phyloP scores from a whole-genome alignment of 2,888 invertebrate genomes.

The Nymphalis polychloros region DNA sequence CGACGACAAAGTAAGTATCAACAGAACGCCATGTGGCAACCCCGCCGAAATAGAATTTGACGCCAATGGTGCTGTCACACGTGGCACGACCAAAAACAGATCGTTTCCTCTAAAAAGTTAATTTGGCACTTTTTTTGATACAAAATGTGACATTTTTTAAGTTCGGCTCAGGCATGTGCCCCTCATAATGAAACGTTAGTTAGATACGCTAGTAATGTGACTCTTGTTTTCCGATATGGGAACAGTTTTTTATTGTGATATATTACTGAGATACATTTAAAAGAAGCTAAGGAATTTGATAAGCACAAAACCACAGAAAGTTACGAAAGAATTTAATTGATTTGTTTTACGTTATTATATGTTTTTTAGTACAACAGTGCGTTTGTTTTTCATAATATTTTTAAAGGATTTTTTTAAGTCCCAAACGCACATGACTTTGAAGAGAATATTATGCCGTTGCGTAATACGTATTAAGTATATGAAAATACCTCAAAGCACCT shows the following conservation, averaged over 20 bases:
- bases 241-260: conserved; percentile 46
- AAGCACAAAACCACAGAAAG: not conserved
- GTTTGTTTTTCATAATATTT: too few relatives aligned
- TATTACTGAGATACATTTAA: conserved; percentile 28
- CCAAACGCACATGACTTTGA: not conserved
- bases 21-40: conserved; percentile 70
- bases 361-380: too few relatives aligned
- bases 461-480: not conserved
- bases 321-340: not conserved
- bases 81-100: conserved; percentile 77
- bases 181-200: conserved; percentile 69
- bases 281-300: conserved; percentile 25
- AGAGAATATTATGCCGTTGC: not conserved
- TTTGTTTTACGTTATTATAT: not conserved
- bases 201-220: conserved; percentile 70
- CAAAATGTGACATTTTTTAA: conserved; percentile 71
- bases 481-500: conserved; percentile 7
- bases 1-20: conserved; percentile 76
- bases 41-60: conserved; percentile 67
- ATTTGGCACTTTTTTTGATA: conserved; percentile 77
- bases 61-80: conserved; percentile 69
- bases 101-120: conserved; percentile 81
- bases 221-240: conserved; percentile 65
- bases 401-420: not conserved
- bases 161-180: conserved; percentile 72